Evolutionary conservation across 2,113 vertebrate species (phyloP), one percentile per base, ranked within the genome.

Genomic region (Phyllopteryx taeniolatus): DNA sequence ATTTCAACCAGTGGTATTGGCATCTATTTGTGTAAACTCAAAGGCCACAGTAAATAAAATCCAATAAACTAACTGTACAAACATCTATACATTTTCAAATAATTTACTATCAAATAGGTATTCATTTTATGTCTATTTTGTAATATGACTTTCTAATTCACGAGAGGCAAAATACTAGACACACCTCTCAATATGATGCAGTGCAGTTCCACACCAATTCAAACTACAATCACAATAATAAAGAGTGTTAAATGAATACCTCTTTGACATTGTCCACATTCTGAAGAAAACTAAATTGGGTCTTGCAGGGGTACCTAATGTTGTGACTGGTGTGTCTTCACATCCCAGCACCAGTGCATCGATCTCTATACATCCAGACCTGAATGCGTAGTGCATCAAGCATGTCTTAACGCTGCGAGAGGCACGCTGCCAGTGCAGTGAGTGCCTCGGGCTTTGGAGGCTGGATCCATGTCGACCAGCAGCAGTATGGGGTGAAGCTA

Each of bases 271-370:
- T 7, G 19, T 53, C 49, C 4, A 39, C 35, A 3, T 39, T 39
- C 17, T 20, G 49, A 53, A 53, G 1, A 39, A 39, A 39, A 39
- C 35, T 39, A 39, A 39, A 39, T 39, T 39, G 35, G 27, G 13
- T 14, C 22, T 59, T 33, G 12, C 13, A 14, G 12, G 22, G 13
- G 31, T 59, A 12, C 27, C 2, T 5, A 59, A 5, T 31, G 13
- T 33, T 33, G 12, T 31, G 22, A 57, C 11, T 4, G 11, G 11
- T 13, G 22, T 31, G 27, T 31, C 22, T 31, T 59, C 27, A 59
- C 22, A 59, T 59, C 13, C 13, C 71, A 33, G 74, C 63, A 80
- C 20, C 85, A 77, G 56, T 80, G 71, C 81, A 89, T 85, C 70
- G 78, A 86, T 87, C 69, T 57, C 70, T 67, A 69, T 70, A 70